Evolutionary conservation across 2,113 vertebrate genomes (phyloP), one percentile per base, ranked within the genome.

Genomic region (Grantiella picta): DNA sequence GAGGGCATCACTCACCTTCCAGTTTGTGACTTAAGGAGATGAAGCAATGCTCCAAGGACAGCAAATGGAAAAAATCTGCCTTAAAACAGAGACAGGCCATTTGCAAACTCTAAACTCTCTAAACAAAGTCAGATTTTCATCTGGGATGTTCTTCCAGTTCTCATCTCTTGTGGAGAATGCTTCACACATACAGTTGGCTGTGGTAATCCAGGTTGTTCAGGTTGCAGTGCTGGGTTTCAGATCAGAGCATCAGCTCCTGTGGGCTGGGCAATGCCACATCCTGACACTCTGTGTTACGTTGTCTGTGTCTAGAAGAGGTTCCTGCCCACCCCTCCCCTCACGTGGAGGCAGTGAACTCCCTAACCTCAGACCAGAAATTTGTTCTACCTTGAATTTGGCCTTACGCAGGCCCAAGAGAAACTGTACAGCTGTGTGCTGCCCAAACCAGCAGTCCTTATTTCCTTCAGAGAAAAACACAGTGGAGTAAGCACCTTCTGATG

Each of bases 211-310:
- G 13, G 59, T 40, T 64, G 35, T 60, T 68, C 3, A 6, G 28
- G 64, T 29, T 18, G 24, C 50, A 45, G n/a, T 56, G 60, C 54
- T 47, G 42, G n/a, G 45, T 78, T 77, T 60, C 36, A 69, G 35
- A 53, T 45, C 22, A 45, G 70, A 70, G 61, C 54, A 56, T 47
- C 80, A 61, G 45, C 27, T 19, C 36, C 69, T 31, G 31, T 49
- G 77, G 54, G 72, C 72, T 84, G 72, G n/a, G 63, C 45, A 49
- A 3, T 89, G 81, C 87, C 84, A 60, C 81, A 94, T 72, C 80
- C 59, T 91, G 87, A n/a, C 19, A 2, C 69, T 69, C 77, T 36
- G n/a, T 19, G 5, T n/a, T 21, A 22, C 0, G 1, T 27, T 53
- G 16, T 68, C 9, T 31, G 1, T 38, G 36, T 31, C 53, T 76